Percentiles rank a stretch among this genome's conserved stretches.
Conservation (phyloP, 2,113 vertebrate species). For the Tragelaphus strepsiceros region DNA sequence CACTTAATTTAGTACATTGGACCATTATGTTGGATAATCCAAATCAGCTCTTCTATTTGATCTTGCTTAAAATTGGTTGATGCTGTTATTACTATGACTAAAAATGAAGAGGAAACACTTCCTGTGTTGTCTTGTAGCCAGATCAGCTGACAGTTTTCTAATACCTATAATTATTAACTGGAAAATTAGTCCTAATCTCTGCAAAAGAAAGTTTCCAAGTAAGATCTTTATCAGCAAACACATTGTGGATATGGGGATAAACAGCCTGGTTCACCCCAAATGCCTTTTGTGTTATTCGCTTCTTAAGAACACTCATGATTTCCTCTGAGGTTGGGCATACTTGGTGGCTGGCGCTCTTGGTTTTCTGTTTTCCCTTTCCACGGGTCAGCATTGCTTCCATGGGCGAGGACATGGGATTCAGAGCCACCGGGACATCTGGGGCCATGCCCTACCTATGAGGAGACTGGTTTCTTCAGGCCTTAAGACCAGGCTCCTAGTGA, state of each 20-base stretch:
- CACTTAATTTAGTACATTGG: background rate
- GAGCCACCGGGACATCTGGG: accelerated
- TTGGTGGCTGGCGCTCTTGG: background rate
- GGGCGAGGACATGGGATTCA: accelerated
- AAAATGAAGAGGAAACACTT: background rate
- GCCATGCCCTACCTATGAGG: no score
- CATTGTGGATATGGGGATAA: background rate
- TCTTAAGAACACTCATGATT: background rate
- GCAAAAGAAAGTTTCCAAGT: background rate
- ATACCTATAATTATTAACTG: background rate
- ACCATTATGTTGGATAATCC: background rate
- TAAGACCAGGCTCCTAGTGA: background rate
- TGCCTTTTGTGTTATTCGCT: background rate
- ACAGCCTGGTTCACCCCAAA: background rate
- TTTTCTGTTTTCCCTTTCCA: background rate
- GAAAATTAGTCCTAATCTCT: background rate
- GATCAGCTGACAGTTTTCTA: background rate
- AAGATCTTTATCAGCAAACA: background rate
- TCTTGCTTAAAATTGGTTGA: background rate
- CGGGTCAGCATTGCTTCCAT: accelerated
- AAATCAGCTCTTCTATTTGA: background rate
- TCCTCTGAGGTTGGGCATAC: background rate
- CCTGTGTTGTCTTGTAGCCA: background rate
- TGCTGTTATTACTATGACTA: background rate
- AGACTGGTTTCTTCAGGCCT: background rate